These are phyloP conservation scores for Halyomorpha halys DNA, from an alignment of 1,140 invertebrate species.

Conservation along the genomic window DNA sequence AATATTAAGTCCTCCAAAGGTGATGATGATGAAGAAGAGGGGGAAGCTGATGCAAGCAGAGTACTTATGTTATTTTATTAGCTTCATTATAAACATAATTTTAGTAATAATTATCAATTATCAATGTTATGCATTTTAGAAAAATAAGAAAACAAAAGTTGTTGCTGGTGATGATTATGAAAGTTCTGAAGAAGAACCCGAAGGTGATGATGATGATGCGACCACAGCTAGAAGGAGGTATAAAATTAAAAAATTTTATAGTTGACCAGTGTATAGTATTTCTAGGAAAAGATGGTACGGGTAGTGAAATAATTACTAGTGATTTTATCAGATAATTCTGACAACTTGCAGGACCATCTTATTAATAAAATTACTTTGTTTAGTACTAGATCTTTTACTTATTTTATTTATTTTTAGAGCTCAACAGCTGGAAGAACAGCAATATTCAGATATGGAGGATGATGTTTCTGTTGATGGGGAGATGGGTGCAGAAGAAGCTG, in stretches of 20 bases:
- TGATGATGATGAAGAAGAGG: constrained; percentile 45
- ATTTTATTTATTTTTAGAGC: constrained; percentile 20
- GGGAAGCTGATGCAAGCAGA: constrained; percentile 19
- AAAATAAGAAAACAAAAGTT: not conserved
- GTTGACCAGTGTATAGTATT: too few species aligned
- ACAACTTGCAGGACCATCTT: too few species aligned
- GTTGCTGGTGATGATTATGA: constrained; percentile 39
- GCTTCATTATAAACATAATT: not conserved
- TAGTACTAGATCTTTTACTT: too few species aligned
- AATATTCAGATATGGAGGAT: constrained; percentile 34
- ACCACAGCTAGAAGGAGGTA: constrained; percentile 44
- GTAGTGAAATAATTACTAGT: too few species aligned
- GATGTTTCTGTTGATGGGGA: constrained; percentile 26
- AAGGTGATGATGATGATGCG: constrained; percentile 45
- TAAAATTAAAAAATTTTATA: not conserved
- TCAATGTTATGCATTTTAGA: too few species aligned
- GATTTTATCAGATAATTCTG: too few species aligned
- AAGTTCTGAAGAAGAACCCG: constrained; percentile 52
- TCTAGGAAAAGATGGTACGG: too few species aligned
- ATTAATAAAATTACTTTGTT: too few species aligned
- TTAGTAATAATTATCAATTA: not conserved
- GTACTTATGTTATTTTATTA: constrained; percentile 21
- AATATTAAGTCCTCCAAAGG: constrained; percentile 35
- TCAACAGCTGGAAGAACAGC: constrained; percentile 28
- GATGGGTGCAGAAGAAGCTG: constrained; percentile 32